Percentiles rank a stretch among this genome's conserved stretches.
Evolutionary conservation across 92 coral and sea anemone species (phyloP).

Genomic region (Blastomussa wellsi): DNA sequence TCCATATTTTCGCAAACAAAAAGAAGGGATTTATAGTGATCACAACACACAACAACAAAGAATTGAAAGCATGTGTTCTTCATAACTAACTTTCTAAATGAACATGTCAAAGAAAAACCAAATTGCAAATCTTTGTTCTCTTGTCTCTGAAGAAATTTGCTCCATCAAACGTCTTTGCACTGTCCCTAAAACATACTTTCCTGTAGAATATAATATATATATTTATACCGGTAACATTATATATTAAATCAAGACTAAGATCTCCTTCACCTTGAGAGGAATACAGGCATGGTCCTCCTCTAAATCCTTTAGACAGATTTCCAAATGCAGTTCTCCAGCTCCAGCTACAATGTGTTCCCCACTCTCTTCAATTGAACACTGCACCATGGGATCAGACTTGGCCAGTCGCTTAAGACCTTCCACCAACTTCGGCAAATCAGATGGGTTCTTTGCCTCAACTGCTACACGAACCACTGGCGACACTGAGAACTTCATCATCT

Average conservation of each 20-base stretch:
- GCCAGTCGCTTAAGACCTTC: conserved; percentile 95
- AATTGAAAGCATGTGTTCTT: too few species aligned
- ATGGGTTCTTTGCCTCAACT: conserved; percentile 90
- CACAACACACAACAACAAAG: too few species aligned
- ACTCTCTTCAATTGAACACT: conserved; percentile 91
- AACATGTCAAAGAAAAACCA: too few species aligned
- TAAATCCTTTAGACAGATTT: conserved; percentile 93
- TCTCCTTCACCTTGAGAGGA: conserved; percentile 65
- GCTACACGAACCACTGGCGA: conserved; percentile 99
- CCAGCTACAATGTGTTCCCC: conserved; percentile 98
- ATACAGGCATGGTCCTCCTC: conserved; percentile 98
- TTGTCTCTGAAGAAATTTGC: too few species aligned
- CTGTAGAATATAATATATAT: too few species aligned
- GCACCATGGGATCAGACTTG: conserved; percentile 97
- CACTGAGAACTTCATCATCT: conserved; percentile 98
- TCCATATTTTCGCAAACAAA: too few species aligned
- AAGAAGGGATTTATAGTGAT: too few species aligned
- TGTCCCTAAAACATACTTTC: not conserved
- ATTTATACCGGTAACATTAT: not conserved
- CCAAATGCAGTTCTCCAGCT: conserved; percentile 97
- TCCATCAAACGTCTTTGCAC: not conserved
- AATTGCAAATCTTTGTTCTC: too few species aligned
- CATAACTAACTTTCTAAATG: too few species aligned
- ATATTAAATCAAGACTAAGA: not conserved
- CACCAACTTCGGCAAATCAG: conserved; percentile 93